These are phyloP conservation scores for Dasysyrphus albostriatus DNA, from an alignment of 2,888 invertebrate genomes.

Conservation along the genomic window DNA sequence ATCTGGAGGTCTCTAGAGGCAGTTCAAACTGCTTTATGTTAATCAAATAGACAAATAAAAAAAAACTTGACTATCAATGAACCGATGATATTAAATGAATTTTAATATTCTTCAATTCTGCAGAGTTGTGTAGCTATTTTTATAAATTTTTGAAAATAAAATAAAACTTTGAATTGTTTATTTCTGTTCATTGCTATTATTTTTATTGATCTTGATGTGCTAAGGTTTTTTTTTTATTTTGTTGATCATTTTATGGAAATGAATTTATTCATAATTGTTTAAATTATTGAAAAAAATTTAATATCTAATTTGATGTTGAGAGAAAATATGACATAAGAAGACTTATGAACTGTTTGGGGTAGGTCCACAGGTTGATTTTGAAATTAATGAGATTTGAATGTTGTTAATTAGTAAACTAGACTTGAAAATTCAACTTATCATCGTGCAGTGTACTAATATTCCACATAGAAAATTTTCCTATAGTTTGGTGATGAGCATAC, in stretches of 20 bases:
- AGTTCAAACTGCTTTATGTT: slow-evolving; percentile 34
- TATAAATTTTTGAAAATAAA: not conserved
- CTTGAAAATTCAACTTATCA: too few relatives aligned
- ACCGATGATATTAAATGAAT: not conserved
- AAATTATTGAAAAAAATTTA: not conserved
- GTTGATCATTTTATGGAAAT: not conserved
- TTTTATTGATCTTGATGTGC: not conserved
- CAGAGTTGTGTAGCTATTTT: not conserved
- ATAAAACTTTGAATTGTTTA: slow-evolving; percentile 1
- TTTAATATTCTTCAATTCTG: slow-evolving; percentile 5
- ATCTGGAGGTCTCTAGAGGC: not conserved
- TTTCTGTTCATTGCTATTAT: not conserved
- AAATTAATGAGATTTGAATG: too few relatives aligned
- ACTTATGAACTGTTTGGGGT: too few relatives aligned
- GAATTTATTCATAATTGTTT: not conserved
- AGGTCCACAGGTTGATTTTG: too few relatives aligned
- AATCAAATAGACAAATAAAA: slow-evolving; percentile 6
- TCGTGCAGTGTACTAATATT: too few relatives aligned
- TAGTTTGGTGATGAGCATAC: too few relatives aligned
- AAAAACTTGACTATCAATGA: slow-evolving; percentile 28
- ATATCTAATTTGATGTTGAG: not conserved
- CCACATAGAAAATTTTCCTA: too few relatives aligned
- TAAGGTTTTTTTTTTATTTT: not conserved
- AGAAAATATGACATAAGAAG: too few relatives aligned
- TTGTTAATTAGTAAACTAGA: too few relatives aligned